These are phyloP conservation scores for Bombus difficillimus DNA, from an alignment of 1,140 invertebrate genomes.

Conservation along the genomic window DNA sequence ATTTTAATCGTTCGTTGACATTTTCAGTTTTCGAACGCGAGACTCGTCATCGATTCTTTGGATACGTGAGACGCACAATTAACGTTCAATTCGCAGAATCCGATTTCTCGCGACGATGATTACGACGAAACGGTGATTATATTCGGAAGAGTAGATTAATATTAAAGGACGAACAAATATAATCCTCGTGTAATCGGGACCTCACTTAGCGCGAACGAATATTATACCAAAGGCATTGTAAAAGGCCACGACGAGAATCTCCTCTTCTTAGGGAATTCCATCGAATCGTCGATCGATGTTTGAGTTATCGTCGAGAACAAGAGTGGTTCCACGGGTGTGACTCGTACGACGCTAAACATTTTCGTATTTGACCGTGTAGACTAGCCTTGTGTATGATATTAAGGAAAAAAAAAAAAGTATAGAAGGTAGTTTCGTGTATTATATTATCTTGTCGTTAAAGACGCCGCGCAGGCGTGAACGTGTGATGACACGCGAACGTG, in stretches of 20 bases:
- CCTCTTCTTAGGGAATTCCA: not conserved
- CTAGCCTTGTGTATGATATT: slow-evolving; percentile 61
- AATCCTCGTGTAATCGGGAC: slow-evolving; percentile 10
- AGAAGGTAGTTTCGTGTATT: slow-evolving; percentile 43
- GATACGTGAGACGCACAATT: not conserved
- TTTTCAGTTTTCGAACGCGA: not conserved
- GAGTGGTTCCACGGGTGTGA: not conserved
- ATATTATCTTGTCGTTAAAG: slow-evolving; percentile 57
- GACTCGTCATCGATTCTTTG: not conserved
- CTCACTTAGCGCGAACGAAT: not conserved
- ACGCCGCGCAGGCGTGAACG: slow-evolving; percentile 66
- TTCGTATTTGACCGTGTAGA: slow-evolving; percentile 56
- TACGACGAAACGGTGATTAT: not conserved
- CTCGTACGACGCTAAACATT: slow-evolving; percentile 42
- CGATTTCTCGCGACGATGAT: too few species aligned
- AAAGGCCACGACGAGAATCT: not conserved
- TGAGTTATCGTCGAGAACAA: not conserved
- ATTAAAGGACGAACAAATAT: not conserved
- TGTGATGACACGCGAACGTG: slow-evolving; percentile 64
- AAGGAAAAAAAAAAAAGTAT: not conserved
- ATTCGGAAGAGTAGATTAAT: not conserved
- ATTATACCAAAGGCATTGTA: slow-evolving; percentile 58
- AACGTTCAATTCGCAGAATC: not conserved
- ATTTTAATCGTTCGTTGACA: not conserved
- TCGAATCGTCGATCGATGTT: slow-evolving; percentile 35